These are phyloP conservation scores for Tricholauxania praeusta DNA, from an alignment of 2,888 invertebrate genomes.

Conservation along the genomic window DNA sequence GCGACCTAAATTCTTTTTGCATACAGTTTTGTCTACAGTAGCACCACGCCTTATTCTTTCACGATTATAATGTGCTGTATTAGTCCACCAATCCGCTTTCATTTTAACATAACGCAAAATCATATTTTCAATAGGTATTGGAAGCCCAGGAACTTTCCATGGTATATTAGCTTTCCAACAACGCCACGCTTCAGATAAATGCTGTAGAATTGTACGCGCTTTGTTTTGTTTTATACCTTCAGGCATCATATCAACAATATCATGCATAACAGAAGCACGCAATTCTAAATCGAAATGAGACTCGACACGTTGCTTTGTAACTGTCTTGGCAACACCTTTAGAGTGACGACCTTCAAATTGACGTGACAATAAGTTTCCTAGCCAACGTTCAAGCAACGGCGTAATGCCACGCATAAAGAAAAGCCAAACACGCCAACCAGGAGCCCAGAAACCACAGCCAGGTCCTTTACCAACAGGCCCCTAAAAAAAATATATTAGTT, in stretches of 20 bases:
- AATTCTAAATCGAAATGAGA: conserved; percentile 99
- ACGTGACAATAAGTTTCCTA: conserved; percentile 97
- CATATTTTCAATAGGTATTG: conserved; percentile 99
- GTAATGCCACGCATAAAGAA: conserved; percentile 99
- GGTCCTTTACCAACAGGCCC: conserved; percentile 99
- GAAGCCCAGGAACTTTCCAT: conserved; percentile 99
- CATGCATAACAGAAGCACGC: conserved; percentile 95
- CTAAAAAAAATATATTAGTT: conserved; percentile 59
- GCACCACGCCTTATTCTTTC: conserved; percentile 99
- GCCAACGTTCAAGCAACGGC: conserved; percentile 96
- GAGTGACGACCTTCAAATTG: conserved; percentile 99
- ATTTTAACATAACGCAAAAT: conserved; percentile 99
- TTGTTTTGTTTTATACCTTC: conserved; percentile 99
- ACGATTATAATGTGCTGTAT: conserved; percentile 99
- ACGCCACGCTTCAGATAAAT: conserved; percentile 98
- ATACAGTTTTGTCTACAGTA: conserved; percentile 99
- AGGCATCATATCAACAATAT: conserved; percentile 99
- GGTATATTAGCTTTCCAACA: conserved; percentile 99
- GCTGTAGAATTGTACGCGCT: conserved; percentile 97
- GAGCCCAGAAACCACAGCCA: conserved; percentile 98
- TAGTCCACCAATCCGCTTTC: conserved; percentile 99
- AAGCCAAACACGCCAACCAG: conserved; percentile 99
- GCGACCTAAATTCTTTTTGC: conserved; percentile 99
- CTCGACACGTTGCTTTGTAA: conserved; percentile 99
- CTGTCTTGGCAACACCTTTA: conserved; percentile 99